These are phyloP conservation scores for Arbacia lixula DNA, from an alignment of 53 echinoderm and acorn worm species.

Conservation along the genomic window DNA sequence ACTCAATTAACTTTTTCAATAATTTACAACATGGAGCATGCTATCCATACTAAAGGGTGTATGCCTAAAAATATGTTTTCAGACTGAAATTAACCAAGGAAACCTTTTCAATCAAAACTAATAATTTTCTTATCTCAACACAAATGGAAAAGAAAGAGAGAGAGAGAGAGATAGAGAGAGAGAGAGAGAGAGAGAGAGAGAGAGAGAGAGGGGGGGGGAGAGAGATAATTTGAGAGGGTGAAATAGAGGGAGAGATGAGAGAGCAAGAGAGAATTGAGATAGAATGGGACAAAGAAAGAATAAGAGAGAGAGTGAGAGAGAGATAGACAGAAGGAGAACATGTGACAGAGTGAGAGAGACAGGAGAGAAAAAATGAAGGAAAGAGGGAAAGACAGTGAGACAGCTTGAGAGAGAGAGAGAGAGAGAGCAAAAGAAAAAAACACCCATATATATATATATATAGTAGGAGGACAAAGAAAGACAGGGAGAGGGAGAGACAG, in stretches of 20 bases:
- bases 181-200: constrained; percentile 10
- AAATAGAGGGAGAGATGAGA: background rate
- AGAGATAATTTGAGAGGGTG: background rate
- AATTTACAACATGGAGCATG: too few relatives aligned
- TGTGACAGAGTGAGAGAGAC: background rate
- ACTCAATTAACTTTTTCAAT: too few relatives aligned
- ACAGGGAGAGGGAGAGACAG: background rate
- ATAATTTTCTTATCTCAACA: too few relatives aligned
- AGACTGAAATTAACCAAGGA: too few relatives aligned
- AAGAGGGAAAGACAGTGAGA: background rate
- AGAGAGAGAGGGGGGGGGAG: constrained; percentile 13
- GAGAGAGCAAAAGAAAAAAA: background rate
- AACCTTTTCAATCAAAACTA: too few relatives aligned
- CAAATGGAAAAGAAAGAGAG: too few relatives aligned
- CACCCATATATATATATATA: background rate
- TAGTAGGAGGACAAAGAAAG: background rate
- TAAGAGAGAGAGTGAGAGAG: background rate
- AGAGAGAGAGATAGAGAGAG: background rate
- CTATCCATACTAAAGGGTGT: too few relatives aligned
- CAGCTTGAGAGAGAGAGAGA: background rate
- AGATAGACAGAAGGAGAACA: background rate
- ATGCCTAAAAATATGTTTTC: too few relatives aligned
- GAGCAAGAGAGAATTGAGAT: background rate
- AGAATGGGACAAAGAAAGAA: background rate
- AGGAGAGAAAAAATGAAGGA: background rate